Percentiles rank a stretch among this genome's conserved stretches.
These are phyloP conservation scores for Ptychodera flava DNA, from an alignment of 35 echinoderm and acorn worm genomes.

Conservation along the genomic window DNA sequence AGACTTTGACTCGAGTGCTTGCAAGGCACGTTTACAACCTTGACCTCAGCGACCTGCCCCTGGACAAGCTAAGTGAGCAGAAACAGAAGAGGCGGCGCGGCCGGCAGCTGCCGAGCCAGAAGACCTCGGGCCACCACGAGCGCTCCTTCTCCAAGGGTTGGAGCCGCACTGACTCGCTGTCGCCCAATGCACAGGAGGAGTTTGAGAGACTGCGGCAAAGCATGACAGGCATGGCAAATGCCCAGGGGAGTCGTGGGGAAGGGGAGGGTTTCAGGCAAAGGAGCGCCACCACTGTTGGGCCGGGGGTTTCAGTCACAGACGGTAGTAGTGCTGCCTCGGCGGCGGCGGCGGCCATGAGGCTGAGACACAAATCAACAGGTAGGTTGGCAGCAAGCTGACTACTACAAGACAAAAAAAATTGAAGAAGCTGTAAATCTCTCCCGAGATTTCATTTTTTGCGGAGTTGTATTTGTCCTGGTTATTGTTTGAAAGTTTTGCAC, in stretches of 20 bases:
- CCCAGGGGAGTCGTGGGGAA: background rate
- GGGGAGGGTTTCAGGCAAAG: background rate
- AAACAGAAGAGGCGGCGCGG: conserved; percentile 51
- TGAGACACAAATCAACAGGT: background rate
- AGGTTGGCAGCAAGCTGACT: no score
- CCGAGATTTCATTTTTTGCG: no score
- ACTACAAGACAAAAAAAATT: no score
- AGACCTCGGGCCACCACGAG: conserved; percentile 31
- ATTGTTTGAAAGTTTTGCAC: no score
- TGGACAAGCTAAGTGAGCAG: conserved; percentile 86
- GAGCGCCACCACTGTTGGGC: background rate
- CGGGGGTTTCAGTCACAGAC: background rate
- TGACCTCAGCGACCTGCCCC: conserved; percentile 79
- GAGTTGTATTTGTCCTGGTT: no score
- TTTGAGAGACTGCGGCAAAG: background rate
- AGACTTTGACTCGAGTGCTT: conserved; percentile 84
- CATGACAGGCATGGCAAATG: background rate
- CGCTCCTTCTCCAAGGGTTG: conserved; percentile 82
- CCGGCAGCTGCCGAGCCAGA: background rate
- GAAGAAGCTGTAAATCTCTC: no score
- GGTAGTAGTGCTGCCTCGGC: background rate
- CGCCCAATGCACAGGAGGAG: conserved; percentile 54
- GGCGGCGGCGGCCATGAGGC: background rate
- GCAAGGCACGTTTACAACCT: conserved; percentile 79
- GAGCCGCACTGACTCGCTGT: conserved; percentile 64